These are phyloP conservation scores for Stictonetta naevosa DNA, from an alignment of 2,113 vertebrate genomes.

Conservation along the genomic window DNA sequence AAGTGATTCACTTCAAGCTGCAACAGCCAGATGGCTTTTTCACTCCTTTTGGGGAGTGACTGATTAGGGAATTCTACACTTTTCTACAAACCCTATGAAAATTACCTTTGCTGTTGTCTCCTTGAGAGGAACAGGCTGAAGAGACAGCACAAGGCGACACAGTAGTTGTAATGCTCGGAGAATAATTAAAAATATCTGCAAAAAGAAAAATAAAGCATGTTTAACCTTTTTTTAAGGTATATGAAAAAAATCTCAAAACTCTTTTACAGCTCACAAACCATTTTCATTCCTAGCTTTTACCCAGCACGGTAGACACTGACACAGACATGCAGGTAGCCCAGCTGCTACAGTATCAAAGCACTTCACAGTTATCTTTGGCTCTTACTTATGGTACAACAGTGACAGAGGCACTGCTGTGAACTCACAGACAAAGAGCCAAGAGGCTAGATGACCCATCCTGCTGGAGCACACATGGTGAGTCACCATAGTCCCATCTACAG, in stretches of 20 bases:
- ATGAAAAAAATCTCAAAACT: not conserved
- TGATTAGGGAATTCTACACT: not conserved
- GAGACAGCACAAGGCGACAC: constrained; percentile 90
- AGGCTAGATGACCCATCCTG: not conserved
- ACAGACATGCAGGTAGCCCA: not conserved
- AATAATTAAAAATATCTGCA: constrained; percentile 90
- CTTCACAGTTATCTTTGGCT: not conserved
- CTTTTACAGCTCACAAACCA: not conserved
- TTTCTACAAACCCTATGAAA: not conserved
- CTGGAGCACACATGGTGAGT: not conserved
- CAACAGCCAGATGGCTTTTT: not conserved
- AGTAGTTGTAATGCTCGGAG: constrained; percentile 88
- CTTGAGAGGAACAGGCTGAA: constrained; percentile 91
- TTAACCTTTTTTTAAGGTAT: not conserved
- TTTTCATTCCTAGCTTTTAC: not conserved
- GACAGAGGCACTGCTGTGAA: not conserved
- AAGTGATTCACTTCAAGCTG: not conserved
- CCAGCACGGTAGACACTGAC: not conserved
- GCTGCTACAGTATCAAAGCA: not conserved
- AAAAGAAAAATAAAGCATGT: not conserved
- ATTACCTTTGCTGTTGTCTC: constrained; percentile 81
- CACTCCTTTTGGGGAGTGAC: not conserved
- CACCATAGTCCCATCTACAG: not conserved
- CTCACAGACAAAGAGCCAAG: not conserved
- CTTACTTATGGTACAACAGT: not conserved